phyloP scores from a whole-genome alignment of 2,888 invertebrate species.

The Lycia hirtaria region DNA sequence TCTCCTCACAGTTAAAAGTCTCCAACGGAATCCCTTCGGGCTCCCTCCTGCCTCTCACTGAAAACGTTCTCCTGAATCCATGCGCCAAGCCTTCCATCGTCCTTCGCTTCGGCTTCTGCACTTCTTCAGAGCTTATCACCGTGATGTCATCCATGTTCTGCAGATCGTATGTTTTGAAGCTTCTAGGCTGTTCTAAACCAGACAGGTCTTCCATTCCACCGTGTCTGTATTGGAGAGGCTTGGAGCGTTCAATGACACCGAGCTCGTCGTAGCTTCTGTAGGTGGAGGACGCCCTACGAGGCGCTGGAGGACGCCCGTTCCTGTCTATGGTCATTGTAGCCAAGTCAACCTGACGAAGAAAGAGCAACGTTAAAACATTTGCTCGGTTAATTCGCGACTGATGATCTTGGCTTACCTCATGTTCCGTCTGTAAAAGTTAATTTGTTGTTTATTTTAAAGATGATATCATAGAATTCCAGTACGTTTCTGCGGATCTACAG shows the following conservation, averaged over 20 bases:
- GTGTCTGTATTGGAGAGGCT: slow-evolving; percentile 71
- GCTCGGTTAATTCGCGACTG: slow-evolving; percentile 40
- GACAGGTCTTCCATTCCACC: slow-evolving; percentile 76
- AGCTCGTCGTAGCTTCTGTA: slow-evolving; percentile 82
- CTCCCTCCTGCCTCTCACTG: slow-evolving; percentile 69
- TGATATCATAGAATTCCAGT: slow-evolving; percentile 33
- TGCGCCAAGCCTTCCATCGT: slow-evolving; percentile 77
- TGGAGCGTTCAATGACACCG: slow-evolving; percentile 69
- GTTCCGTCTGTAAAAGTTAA: background rate
- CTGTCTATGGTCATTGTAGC: slow-evolving; percentile 76
- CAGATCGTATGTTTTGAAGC: slow-evolving; percentile 63
- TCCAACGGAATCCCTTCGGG: slow-evolving; percentile 76
- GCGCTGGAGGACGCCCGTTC: slow-evolving; percentile 76
- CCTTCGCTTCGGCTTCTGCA: slow-evolving; percentile 69
- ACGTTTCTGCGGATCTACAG: slow-evolving; percentile 28
- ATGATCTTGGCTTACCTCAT: slow-evolving; percentile 62
- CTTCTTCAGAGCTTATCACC: slow-evolving; percentile 78
- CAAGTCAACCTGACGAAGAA: slow-evolving; percentile 70
- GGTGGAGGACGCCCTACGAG: slow-evolving; percentile 73
- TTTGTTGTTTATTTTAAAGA: slow-evolving; percentile 1
- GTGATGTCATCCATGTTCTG: slow-evolving; percentile 77
- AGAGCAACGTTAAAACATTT: slow-evolving; percentile 54
- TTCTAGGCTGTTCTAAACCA: slow-evolving; percentile 66
- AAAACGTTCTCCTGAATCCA: slow-evolving; percentile 77
- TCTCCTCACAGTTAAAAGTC: slow-evolving; percentile 72